Conservation (phyloP, 2,113 vertebrate genomes). For the Calyptommatus sinebrachiatus region DNA sequence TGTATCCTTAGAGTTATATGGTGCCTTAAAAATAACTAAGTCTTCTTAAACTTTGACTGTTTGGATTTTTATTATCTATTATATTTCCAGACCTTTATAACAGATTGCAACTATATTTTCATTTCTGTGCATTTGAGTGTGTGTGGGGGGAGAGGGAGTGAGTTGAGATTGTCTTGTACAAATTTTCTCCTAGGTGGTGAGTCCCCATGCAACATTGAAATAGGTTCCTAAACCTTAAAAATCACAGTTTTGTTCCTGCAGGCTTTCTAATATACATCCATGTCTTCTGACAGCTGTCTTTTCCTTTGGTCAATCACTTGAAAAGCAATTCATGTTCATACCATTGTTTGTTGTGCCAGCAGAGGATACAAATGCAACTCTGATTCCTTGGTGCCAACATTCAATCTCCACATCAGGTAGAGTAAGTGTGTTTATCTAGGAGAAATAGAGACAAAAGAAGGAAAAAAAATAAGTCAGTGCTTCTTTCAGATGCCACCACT, state of each 20-base stretch:
- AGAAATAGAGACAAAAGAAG: not conserved
- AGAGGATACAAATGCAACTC: not conserved
- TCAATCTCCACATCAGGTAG: not conserved
- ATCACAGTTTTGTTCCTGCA: not conserved
- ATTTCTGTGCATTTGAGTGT: not conserved
- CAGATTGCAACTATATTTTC: not conserved
- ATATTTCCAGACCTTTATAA: not conserved
- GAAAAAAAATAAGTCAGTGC: not conserved
- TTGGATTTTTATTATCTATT: too few species aligned
- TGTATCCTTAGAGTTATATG: not conserved
- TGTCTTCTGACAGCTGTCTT: constrained; percentile 9
- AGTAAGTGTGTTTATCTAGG: not conserved
- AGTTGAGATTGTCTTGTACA: not conserved
- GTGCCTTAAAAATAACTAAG: not conserved
- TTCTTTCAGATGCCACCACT: not conserved
- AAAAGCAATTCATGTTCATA: not conserved
- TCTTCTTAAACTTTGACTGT: not conserved
- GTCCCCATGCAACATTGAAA: not conserved
- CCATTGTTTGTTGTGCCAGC: not conserved
- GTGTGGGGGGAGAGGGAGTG: too few species aligned
- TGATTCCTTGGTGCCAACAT: not conserved
- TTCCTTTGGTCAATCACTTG: not conserved
- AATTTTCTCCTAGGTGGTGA: not conserved
- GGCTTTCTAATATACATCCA: not conserved
- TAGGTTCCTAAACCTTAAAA: not conserved